These are phyloP conservation scores for Trichoplusia ni DNA, from an alignment of 1,140 invertebrate species.

Conservation along the genomic window DNA sequence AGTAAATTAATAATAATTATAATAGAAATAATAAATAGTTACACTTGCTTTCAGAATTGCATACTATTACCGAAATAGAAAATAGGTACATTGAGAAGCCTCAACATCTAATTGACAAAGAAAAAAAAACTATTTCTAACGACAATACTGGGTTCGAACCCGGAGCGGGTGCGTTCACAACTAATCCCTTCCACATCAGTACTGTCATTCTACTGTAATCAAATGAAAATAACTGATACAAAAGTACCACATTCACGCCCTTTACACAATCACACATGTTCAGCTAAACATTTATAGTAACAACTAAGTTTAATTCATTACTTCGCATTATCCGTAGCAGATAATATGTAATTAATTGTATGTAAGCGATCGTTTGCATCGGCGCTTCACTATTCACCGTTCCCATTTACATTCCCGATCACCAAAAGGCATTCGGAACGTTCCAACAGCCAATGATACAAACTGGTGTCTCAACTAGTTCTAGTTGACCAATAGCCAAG, in stretches of 20 bases:
- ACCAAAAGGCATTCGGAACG: background rate
- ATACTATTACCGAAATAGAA: constrained; percentile 60
- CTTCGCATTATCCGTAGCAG: constrained; percentile 72
- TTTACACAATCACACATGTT: constrained; percentile 74
- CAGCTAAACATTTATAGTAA: constrained; percentile 81
- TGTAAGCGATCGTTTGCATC: constrained; percentile 56
- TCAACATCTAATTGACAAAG: constrained; percentile 67
- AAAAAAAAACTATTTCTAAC: constrained; percentile 46
- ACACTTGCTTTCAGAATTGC: constrained; percentile 63
- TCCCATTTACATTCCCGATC: background rate
- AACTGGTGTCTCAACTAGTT: background rate
- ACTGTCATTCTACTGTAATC: constrained; percentile 40
- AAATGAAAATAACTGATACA: constrained; percentile 52
- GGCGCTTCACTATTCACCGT: constrained; percentile 63
- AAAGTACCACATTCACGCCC: constrained; percentile 71
- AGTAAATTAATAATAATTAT: constrained; percentile 77
- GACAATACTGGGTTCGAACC: constrained; percentile 36
- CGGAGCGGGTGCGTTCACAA: constrained; percentile 1
- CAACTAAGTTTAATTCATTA: constrained; percentile 77
- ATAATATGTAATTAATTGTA: constrained; percentile 72
- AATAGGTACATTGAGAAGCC: constrained; percentile 66
- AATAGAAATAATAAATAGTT: constrained; percentile 79
- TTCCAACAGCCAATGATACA: constrained; percentile 10
- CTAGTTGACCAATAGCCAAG: constrained; percentile 54
- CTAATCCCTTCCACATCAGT: constrained; percentile 22